A percentile compares a stretch with the other conserved stretches of the same genome.
phyloP scores from a whole-genome alignment of 2,797 vertebrate genomes.

The Tinamus major region DNA sequence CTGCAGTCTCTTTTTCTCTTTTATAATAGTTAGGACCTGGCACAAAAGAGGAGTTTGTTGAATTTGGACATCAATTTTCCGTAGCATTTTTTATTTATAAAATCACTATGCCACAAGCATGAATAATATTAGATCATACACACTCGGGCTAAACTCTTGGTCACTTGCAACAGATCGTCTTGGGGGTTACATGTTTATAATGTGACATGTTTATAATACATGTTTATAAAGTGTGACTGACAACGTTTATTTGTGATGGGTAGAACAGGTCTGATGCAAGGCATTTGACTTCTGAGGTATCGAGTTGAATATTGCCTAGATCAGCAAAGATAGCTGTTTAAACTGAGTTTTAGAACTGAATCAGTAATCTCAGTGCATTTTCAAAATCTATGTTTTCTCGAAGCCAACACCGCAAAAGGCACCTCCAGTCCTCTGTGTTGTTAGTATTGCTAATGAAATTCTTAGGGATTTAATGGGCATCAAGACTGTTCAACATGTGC shows the following conservation, averaged over 20 bases:
- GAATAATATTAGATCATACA: background rate
- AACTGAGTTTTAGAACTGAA: background rate
- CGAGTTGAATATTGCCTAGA: background rate
- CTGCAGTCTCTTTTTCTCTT: background rate
- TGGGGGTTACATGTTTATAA: background rate
- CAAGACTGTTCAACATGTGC: background rate
- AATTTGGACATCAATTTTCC: background rate
- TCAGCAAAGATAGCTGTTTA: background rate
- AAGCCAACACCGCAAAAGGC: rapidly evolving
- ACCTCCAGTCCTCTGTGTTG: background rate
- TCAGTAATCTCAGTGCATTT: background rate
- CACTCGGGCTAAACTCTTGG: background rate
- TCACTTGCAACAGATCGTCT: background rate
- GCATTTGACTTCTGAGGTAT: background rate
- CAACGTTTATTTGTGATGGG: background rate
- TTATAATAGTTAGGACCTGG: background rate
- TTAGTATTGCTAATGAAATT: background rate
- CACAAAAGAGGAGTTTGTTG: background rate
- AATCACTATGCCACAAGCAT: background rate
- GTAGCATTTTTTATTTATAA: background rate
- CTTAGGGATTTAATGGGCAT: background rate
- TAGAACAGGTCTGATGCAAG: background rate
- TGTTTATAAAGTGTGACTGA: background rate
- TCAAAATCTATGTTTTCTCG: background rate
- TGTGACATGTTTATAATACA: background rate